Evolutionary conservation across 2,888 invertebrate species (phyloP), one percentile per base, ranked within the genome.

Genomic region (Melinopterus prodromus): DNA sequence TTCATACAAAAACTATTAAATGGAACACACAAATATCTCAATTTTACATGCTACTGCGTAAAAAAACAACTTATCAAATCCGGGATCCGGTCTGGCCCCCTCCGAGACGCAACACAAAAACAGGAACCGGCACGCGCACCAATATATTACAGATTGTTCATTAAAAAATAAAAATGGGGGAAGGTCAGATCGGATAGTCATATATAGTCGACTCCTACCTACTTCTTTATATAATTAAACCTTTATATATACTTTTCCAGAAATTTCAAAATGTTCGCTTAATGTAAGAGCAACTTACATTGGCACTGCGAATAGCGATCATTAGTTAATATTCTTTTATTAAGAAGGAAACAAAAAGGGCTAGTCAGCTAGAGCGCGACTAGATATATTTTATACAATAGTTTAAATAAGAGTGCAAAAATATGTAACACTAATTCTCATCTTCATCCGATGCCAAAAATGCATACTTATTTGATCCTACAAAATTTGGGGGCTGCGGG

Each of bases 381-480:
- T 84, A 83, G 83, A 83, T 79, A 74, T 80, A 69, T 79, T 78
- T 77, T 78, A 80, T 80, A 81, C 75, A 81, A 53, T 53, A 53
- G 53, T 53, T 53, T 77, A 80, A 80, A 80, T 79, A 81, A 82
- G 81, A 83, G 76, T 81, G 78, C 77, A 81, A 78, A 79, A 79
- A 81, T 81, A 78, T 81, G 77, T 78, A 78, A 78, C 70, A 78
- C 82, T 82, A 83, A 80, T 84, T 83, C 76, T 83, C 84, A 80
- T 85, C 85, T 69, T 82, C 81, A 74, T 84, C 94, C 87, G 93
- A 93, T 87, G 93, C 93, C 87, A 94, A 90, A 90, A 93, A 93
- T 89, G 92, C 91, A 92, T 94, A 96, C 91, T 95, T 95, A 89
- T 95, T 96, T 87, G 93, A 93, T 87, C 93, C 93, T 88, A 93